Evolutionary conservation across 1,140 invertebrate genomes (phyloP).

Genomic region (Chironomus striatipennis): DNA sequence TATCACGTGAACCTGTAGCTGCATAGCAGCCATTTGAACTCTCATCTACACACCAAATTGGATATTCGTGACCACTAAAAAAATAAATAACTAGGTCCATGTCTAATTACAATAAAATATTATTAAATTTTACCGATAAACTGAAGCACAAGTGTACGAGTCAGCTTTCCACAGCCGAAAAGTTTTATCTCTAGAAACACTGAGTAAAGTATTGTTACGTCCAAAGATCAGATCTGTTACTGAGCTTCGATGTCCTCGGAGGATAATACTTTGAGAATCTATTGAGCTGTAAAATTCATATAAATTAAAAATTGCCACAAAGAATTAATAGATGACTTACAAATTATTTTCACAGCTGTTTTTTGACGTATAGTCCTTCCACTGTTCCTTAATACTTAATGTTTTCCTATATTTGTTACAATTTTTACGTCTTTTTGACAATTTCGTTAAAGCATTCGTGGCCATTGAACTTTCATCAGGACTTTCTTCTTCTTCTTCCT

Average conservation of each 20-base stretch:
- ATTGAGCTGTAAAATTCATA: conserved; percentile 33
- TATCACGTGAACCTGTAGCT: conserved; percentile 74
- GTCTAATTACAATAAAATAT: background rate
- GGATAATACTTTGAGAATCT: conserved; percentile 46
- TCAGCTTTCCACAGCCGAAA: conserved; percentile 62
- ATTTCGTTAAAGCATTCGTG: background rate
- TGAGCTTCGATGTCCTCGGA: conserved; percentile 63
- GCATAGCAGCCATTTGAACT: conserved; percentile 64
- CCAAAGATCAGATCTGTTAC: conserved; percentile 63
- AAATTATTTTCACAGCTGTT: conserved; percentile 23
- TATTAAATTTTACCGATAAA: conserved; percentile 50
- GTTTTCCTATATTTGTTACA: background rate
- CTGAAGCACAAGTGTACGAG: conserved; percentile 56
- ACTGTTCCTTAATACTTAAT: conserved; percentile 15
- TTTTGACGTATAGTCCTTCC: conserved; percentile 15
- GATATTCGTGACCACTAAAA: conserved; percentile 67
- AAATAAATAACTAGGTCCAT: conserved; percentile 28
- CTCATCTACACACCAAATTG: conserved; percentile 77
- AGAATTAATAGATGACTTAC: background rate
- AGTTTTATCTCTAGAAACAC: conserved; percentile 67
- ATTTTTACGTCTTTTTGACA: background rate
- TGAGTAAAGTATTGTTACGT: conserved; percentile 51
- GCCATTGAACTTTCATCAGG: background rate
- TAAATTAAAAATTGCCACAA: background rate
- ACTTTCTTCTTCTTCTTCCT: background rate